Evolutionary conservation across 2,888 invertebrate genomes (phyloP).

Genomic region (Dione juno): DNA sequence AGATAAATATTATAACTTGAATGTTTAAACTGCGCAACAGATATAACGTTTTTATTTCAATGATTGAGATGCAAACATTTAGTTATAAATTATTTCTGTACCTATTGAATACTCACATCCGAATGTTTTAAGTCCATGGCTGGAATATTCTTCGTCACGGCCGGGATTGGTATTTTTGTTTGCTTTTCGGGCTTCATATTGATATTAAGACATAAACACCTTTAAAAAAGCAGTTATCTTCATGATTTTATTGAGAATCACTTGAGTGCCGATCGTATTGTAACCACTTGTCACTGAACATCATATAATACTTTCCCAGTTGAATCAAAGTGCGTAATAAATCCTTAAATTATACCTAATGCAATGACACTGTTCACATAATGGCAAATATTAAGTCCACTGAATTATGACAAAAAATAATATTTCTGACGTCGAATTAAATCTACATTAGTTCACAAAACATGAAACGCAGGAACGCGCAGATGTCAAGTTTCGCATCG

Average conservation of each 20-base stretch:
- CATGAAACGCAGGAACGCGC: conserved; percentile 80
- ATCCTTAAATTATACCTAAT: conserved; percentile 35
- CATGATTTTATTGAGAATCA: conserved; percentile 57
- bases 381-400: conserved; percentile 33
- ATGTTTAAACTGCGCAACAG: not conserved
- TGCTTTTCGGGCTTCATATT: conserved; percentile 59
- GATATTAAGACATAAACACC: conserved; percentile 49
- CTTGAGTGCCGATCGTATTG: conserved; percentile 55
- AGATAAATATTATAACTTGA: not conserved
- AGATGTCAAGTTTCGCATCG: conserved; percentile 83
- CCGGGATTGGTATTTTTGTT: conserved; percentile 59
- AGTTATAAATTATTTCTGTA: not conserved
- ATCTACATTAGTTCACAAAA: conserved; percentile 72
- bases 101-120: conserved; percentile 65
- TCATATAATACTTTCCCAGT: conserved; percentile 60
- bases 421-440: conserved; percentile 56
- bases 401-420: conserved; percentile 56
- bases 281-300: conserved; percentile 56
- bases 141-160: conserved; percentile 62
- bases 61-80: not conserved
- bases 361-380: conserved; percentile 19
- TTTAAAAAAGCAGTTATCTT: conserved; percentile 52
- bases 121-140: conserved; percentile 66
- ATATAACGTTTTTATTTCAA: not conserved
- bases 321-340: conserved; percentile 42